phyloP scores from a whole-genome alignment of 1,140 invertebrate species.

The Drosophila seguyi region DNA sequence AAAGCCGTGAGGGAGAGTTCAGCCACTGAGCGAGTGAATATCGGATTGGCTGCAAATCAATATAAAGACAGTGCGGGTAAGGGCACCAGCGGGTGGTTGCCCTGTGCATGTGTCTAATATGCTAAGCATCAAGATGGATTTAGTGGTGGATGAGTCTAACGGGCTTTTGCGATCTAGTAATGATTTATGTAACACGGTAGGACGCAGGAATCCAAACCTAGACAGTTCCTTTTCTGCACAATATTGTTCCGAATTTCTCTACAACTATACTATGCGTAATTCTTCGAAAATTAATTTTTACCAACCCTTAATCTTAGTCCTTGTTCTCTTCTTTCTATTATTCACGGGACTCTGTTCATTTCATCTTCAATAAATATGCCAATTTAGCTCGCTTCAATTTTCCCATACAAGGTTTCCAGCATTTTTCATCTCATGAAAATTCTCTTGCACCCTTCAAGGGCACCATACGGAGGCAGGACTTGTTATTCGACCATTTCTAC shows the following conservation, averaged over 20 bases:
- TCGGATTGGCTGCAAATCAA: constrained; percentile 67
- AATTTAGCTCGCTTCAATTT: constrained; percentile 6
- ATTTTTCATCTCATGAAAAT: constrained; percentile 5
- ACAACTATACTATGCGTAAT: not conserved
- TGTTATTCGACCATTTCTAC: constrained; percentile 29
- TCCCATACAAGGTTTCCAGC: not conserved
- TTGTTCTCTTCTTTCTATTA: not conserved
- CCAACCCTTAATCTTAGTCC: not conserved
- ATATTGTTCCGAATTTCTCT: not conserved
- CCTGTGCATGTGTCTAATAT: constrained; percentile 76
- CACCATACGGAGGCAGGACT: constrained; percentile 4
- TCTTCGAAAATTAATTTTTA: not conserved
- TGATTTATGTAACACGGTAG: constrained; percentile 51
- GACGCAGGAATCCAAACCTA: not conserved
- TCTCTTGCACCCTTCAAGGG: not conserved
- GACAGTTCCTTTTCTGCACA: not conserved
- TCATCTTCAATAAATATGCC: not conserved
- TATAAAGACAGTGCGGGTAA: constrained; percentile 25
- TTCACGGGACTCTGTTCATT: not conserved
- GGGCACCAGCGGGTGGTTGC: constrained; percentile 2
- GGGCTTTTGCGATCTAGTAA: constrained; percentile 25
- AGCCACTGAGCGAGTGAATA: constrained; percentile 43
- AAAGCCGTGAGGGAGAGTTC: constrained; percentile 35
- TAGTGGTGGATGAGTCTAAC: constrained; percentile 51
- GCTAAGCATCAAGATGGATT: constrained; percentile 74